phyloP scores from a whole-genome alignment of 2,888 invertebrate genomes.

The Dryomyza anilis region DNA sequence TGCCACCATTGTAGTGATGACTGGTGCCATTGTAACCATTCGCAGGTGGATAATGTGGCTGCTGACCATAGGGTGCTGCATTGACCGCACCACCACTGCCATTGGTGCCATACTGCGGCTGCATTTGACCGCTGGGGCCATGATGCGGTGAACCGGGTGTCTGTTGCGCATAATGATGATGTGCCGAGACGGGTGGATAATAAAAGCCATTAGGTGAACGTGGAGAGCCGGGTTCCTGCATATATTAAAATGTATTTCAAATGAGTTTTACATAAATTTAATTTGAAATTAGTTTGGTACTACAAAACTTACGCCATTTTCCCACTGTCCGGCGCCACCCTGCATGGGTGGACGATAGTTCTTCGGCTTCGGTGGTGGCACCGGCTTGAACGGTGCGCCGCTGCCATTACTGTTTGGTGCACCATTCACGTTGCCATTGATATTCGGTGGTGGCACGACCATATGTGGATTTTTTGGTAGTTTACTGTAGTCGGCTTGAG shows the following conservation, averaged over 20 bases:
- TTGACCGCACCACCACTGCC: conserved; percentile 40
- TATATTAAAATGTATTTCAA: background rate
- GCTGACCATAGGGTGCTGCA: conserved; percentile 51
- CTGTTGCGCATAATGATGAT: conserved; percentile 56
- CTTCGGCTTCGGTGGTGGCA: conserved; percentile 92
- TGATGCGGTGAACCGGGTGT: conserved; percentile 54
- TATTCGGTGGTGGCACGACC: conserved; percentile 50
- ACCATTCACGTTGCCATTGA: conserved; percentile 46
- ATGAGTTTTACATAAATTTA: background rate
- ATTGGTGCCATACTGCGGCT: conserved; percentile 43
- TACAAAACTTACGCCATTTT: conserved; percentile 62
- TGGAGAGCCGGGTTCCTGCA: conserved; percentile 58
- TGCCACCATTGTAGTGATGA: conserved; percentile 57
- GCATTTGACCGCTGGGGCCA: conserved; percentile 35
- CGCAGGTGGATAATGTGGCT: conserved; percentile 29
- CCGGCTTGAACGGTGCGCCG: conserved; percentile 76
- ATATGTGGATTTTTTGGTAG: conserved; percentile 59
- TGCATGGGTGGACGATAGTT: conserved; percentile 81
- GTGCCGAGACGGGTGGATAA: conserved; percentile 59
- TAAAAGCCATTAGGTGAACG: conserved; percentile 62
- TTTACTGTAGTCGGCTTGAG: conserved; percentile 67
- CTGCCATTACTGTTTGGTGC: conserved; percentile 47
- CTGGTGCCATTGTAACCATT: conserved; percentile 56
- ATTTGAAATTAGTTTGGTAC: background rate
- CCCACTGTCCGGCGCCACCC: conserved; percentile 57